Evolutionary conservation across 2,888 invertebrate genomes (phyloP).

Genomic region (Drosophila anomalata): DNA sequence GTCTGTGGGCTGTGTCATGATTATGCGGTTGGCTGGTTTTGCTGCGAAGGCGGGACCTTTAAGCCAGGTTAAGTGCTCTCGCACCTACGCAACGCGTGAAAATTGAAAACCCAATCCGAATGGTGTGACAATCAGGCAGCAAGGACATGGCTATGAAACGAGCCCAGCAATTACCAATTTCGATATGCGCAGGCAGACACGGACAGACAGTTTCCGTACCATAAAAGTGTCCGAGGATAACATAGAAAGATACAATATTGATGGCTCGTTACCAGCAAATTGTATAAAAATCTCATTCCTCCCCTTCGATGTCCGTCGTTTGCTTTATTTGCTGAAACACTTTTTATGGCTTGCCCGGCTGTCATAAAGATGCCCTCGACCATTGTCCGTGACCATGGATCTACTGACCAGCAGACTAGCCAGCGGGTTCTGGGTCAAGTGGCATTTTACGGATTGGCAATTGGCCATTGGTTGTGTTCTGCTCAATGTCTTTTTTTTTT

Average conservation of each 20-base stretch:
- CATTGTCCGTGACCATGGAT: constrained; percentile 24
- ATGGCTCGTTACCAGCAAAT: constrained; percentile 56
- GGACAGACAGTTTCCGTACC: constrained; percentile 37
- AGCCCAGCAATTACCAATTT: constrained; percentile 50
- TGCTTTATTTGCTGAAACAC: constrained; percentile 48
- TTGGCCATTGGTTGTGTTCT: constrained; percentile 20
- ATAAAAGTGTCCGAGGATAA: constrained; percentile 46
- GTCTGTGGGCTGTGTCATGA: constrained; percentile 33
- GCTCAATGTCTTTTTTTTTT: background rate
- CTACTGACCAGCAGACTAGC: constrained; percentile 24
- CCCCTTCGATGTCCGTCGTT: constrained; percentile 22
- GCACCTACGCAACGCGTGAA: constrained; percentile 53
- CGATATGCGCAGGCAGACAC: constrained; percentile 42
- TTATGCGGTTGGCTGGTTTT: constrained; percentile 42
- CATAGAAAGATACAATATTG: constrained; percentile 49
- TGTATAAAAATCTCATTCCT: constrained; percentile 53
- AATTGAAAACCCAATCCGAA: constrained; percentile 56
- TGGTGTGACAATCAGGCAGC: constrained; percentile 41
- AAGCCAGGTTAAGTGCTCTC: constrained; percentile 51
- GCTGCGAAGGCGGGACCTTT: constrained; percentile 12
- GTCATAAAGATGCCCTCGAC: constrained; percentile 48
- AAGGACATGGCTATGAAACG: constrained; percentile 11
- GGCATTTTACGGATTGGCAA: constrained; percentile 9
- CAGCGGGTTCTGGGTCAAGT: constrained; percentile 23
- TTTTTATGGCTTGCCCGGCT: constrained; percentile 43